These are phyloP conservation scores for Aromia moschata DNA, from an alignment of 2,888 invertebrate genomes.

Conservation along the genomic window DNA sequence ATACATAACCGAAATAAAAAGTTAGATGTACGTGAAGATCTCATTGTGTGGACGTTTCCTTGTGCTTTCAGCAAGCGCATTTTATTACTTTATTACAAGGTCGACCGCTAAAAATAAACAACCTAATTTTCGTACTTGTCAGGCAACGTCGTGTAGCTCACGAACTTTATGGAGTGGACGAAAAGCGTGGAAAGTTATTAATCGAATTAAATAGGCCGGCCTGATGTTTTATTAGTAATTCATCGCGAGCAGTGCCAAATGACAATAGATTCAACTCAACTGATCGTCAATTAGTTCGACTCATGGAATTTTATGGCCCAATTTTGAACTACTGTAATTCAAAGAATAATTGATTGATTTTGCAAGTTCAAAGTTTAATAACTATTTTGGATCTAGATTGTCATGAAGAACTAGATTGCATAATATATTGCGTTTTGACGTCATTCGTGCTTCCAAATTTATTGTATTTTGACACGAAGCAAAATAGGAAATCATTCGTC, in stretches of 20 bases:
- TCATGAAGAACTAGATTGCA: no score
- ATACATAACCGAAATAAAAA: background rate
- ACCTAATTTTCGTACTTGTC: constrained; percentile 2
- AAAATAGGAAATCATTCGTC: no score
- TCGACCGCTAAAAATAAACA: constrained; percentile 10
- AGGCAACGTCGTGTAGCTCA: background rate
- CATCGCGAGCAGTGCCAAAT: background rate
- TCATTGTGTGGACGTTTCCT: constrained; percentile 1
- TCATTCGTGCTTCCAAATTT: no score
- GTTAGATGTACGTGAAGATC: background rate
- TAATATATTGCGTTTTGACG: no score
- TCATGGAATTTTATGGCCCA: no score
- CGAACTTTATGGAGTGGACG: background rate
- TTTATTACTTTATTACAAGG: constrained; percentile 10
- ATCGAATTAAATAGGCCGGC: background rate
- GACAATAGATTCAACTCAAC: no score
- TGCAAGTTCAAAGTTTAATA: no score
- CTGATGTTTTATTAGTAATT: background rate
- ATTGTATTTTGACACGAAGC: no score
- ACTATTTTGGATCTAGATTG: no score
- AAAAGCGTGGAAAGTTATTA: background rate
- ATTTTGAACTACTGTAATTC: no score
- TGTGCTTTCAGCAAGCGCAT: constrained; percentile 2
- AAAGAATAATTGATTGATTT: no score
- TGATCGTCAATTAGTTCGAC: no score